These are phyloP conservation scores for Lophochroa leadbeateri DNA, from an alignment of 2,113 vertebrate species.

Conservation along the genomic window DNA sequence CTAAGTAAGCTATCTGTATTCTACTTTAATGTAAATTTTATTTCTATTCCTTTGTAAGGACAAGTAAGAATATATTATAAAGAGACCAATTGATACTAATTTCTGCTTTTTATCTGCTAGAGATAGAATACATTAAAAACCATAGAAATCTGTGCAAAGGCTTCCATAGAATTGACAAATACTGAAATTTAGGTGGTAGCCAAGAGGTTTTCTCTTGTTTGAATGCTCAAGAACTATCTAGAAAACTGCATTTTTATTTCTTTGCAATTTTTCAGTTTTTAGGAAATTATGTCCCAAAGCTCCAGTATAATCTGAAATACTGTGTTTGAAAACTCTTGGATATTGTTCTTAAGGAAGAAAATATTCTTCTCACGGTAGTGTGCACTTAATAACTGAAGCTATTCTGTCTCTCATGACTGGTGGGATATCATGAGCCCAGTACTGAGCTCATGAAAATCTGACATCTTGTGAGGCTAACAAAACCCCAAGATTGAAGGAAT, in stretches of 20 bases:
- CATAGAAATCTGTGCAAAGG: background rate
- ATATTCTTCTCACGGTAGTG: background rate
- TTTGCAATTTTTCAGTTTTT: background rate
- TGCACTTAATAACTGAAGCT: background rate
- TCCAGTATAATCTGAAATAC: background rate
- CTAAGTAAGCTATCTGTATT: background rate
- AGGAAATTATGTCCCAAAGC: background rate
- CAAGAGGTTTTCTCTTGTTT: background rate
- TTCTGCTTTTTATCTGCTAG: background rate
- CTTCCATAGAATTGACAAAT: background rate
- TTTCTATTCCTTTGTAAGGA: background rate
- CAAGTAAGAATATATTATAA: too few relatives aligned
- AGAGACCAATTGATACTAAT: background rate
- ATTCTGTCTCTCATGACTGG: background rate
- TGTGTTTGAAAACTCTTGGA: background rate
- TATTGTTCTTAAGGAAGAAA: background rate
- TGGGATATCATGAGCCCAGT: background rate
- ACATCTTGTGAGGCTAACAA: background rate
- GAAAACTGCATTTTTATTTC: background rate
- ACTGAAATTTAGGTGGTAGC: background rate
- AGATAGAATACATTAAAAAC: background rate
- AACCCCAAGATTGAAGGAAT: background rate
- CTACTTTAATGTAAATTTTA: background rate
- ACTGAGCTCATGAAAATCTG: background rate
- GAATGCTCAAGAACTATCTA: background rate